Percentiles rank a stretch among this genome's conserved stretches.
Conservation (phyloP, 2,888 invertebrate genomes). For the Eupithecia pulchellata region DNA sequence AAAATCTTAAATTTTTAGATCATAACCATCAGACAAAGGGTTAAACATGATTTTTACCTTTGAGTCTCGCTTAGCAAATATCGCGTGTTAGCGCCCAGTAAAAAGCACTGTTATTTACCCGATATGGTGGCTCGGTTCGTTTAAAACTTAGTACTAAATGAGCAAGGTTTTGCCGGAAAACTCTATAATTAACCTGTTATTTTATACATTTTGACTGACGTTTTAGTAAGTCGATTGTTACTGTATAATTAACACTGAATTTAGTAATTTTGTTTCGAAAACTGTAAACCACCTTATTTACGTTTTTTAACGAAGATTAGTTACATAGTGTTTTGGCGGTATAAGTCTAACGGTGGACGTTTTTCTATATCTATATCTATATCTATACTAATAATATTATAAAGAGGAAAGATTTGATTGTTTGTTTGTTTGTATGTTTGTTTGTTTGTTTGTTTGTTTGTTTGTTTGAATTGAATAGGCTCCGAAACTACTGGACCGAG, state of each 20-base stretch:
- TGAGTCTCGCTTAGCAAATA: slow-evolving; percentile 45
- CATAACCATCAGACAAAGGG: not conserved
- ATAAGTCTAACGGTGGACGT: not conserved
- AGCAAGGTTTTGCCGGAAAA: slow-evolving; percentile 48
- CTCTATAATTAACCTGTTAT: slow-evolving; percentile 59
- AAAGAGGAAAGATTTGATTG: too few relatives aligned
- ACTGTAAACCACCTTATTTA: not conserved
- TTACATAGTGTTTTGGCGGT: not conserved
- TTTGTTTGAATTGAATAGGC: too few relatives aligned
- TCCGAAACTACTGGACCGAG: too few relatives aligned
- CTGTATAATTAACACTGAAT: slow-evolving; percentile 34
- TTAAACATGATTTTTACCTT: slow-evolving; percentile 30
- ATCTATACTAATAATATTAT: too few relatives aligned
- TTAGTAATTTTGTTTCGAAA: slow-evolving; percentile 16
- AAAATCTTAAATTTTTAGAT: not conserved
- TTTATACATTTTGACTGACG: slow-evolving; percentile 47
- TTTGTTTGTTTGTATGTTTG: too few relatives aligned
- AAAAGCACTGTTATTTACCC: slow-evolving; percentile 51
- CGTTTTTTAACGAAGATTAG: not conserved
- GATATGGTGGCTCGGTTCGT: slow-evolving; percentile 45
- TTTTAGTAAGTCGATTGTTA: slow-evolving; percentile 28
- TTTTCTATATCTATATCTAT: too few relatives aligned
- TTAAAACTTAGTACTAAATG: slow-evolving; percentile 60
- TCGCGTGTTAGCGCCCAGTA: slow-evolving; percentile 55
- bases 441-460: too few relatives aligned